These are phyloP conservation scores for Propsilocerus akamusi DNA, from an alignment of 1,140 invertebrate genomes.

Conservation along the genomic window DNA sequence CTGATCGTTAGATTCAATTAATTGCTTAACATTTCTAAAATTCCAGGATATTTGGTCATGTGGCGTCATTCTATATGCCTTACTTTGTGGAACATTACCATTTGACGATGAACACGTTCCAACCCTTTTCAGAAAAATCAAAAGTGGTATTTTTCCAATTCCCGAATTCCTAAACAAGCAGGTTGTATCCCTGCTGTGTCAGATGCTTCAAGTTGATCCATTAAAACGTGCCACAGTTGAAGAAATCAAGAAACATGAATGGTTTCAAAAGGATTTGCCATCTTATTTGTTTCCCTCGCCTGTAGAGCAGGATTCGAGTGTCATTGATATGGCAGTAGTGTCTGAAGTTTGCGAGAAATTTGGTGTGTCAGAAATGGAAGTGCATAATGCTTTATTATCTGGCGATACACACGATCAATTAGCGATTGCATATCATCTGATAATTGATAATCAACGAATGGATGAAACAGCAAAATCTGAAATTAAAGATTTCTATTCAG, in stretches of 20 bases:
- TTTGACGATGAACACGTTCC: slow-evolving; percentile 98
- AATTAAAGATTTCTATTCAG: slow-evolving; percentile 91
- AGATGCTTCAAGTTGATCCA: slow-evolving; percentile 97
- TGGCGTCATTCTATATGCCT: slow-evolving; percentile 95
- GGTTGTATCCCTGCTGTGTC: slow-evolving; percentile 85
- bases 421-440: slow-evolving; percentile 95
- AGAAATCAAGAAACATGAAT: slow-evolving; percentile 99
- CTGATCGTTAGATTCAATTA: too few species aligned
- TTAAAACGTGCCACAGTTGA: slow-evolving; percentile 94
- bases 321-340: slow-evolving; percentile 93
- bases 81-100: slow-evolving; percentile 95
- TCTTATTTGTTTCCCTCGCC: slow-evolving; percentile 93
- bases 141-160: slow-evolving; percentile 96
- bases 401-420: slow-evolving; percentile 97
- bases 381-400: slow-evolving; percentile 79
- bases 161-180: slow-evolving; percentile 94
- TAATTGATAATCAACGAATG: slow-evolving; percentile 95
- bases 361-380: slow-evolving; percentile 82
- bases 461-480: slow-evolving; percentile 87
- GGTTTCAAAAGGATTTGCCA: slow-evolving; percentile 95
- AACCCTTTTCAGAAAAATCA: slow-evolving; percentile 97
- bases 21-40: neutral
- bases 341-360: slow-evolving; percentile 91
- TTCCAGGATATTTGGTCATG: slow-evolving; percentile 93
- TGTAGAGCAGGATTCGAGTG: slow-evolving; percentile 90